Evolutionary conservation across 2,797 vertebrate genomes (phyloP).

Genomic region (Epinephelus awoara): DNA sequence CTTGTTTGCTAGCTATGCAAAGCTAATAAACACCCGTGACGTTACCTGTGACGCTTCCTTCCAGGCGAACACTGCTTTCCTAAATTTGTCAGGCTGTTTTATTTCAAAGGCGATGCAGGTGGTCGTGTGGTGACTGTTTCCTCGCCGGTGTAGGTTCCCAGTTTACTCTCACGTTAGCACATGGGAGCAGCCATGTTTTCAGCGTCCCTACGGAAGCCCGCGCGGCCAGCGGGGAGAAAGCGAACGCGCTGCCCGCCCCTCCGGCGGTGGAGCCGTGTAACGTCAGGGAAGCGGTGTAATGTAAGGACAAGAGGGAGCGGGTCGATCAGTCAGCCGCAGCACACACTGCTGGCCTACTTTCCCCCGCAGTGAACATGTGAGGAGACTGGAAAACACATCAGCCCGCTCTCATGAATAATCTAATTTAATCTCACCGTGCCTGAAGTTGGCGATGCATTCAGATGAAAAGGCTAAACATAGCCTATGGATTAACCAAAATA

Average conservation of each 20-base stretch:
- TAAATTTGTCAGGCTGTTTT: rapidly evolving
- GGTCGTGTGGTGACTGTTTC: rapidly evolving
- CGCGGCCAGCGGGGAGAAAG: background rate
- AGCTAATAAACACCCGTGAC: background rate
- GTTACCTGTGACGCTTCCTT: slow-evolving; percentile 45
- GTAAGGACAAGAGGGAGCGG: slow-evolving; percentile 60
- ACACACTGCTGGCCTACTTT: slow-evolving; percentile 58
- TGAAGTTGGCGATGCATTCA: slow-evolving; percentile 39
- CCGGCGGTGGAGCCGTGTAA: background rate
- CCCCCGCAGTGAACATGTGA: slow-evolving; percentile 51
- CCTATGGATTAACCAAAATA: slow-evolving; percentile 48
- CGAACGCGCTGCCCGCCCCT: background rate
- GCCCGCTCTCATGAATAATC: slow-evolving; percentile 65
- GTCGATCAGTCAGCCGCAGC: slow-evolving; percentile 46
- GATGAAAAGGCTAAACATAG: slow-evolving; percentile 54
- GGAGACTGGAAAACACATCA: slow-evolving; percentile 56
- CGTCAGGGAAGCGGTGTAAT: slow-evolving; percentile 46
- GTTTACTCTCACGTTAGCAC: slow-evolving; percentile 60
- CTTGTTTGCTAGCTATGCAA: slow-evolving; percentile 24
- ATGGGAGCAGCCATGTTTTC: slow-evolving; percentile 64
- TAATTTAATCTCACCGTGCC: slow-evolving; percentile 57
- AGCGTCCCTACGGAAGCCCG: slow-evolving; percentile 73
- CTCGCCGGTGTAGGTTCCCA: background rate
- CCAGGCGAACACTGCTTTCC: background rate
- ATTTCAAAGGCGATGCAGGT: rapidly evolving